A percentile compares a stretch with the other conserved stretches of the same genome.
phyloP scores from a whole-genome alignment of 2,113 vertebrate species.

The Oryctolagus cuniculus region DNA sequence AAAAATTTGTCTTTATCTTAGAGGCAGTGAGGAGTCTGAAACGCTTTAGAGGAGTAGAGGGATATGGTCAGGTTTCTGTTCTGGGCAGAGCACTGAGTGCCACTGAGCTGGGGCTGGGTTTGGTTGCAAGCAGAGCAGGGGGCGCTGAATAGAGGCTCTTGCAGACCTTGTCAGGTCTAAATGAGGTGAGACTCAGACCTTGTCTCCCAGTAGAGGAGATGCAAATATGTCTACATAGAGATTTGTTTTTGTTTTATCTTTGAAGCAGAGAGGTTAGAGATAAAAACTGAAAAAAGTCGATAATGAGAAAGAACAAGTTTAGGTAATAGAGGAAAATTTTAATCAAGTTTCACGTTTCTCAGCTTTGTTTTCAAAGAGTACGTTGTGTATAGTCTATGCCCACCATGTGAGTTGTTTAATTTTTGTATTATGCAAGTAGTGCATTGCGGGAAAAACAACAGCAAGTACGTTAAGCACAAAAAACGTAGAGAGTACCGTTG shows the following conservation, averaged over 20 bases:
- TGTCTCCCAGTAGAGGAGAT: neutral
- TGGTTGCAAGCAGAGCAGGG: neutral
- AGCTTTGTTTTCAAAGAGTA: neutral
- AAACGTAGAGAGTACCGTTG: slow-evolving; percentile 25
- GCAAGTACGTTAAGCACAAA: slow-evolving; percentile 9
- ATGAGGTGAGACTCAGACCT: neutral
- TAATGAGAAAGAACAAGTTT: slow-evolving; percentile 31
- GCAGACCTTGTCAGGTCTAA: neutral
- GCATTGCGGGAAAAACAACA: neutral
- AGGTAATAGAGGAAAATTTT: slow-evolving; percentile 39
- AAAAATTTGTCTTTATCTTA: neutral
- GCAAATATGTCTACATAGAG: neutral
- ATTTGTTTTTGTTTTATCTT: neutral
- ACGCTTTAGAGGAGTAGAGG: slow-evolving; percentile 7
- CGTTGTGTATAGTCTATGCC: neutral
- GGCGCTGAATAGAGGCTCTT: neutral
- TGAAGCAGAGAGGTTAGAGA: neutral
- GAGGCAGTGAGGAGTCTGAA: neutral
- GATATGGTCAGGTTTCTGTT: neutral
- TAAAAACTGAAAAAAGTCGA: slow-evolving; percentile 50
- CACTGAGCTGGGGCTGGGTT: neutral
- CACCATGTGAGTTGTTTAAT: neutral
- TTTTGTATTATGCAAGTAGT: neutral
- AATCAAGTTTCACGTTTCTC: neutral
- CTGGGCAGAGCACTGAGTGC: neutral